Evolutionary conservation across 2,888 invertebrate genomes (phyloP), one percentile per base, ranked within the genome.

Genomic region (Ochropleura plecta): DNA sequence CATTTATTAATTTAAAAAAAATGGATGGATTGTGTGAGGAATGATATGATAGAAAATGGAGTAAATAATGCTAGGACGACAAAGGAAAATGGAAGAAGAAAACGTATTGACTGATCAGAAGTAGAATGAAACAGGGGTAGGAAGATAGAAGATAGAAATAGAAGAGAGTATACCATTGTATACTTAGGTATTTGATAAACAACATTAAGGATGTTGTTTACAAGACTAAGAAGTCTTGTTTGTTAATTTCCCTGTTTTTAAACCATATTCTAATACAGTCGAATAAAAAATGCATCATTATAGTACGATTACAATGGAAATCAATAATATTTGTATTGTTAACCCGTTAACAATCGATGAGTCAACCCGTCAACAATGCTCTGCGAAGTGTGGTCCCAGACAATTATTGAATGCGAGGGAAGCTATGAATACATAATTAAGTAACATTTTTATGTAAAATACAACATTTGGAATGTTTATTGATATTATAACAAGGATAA

Each of bases 291-390:
- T 70, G 51, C 48, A 57, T 51, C 44, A 62, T 70, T 51, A 46
- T 10, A 10, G 14, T 48, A 53, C 66, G 20, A 51, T 53, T 62
- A 49, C 68, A 75, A 66, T 70, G 5, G 51, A 9, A 68, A 62
- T 65, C 51, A 70, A 74, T 49, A 67, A 53, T 59, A 68, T 70
- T 65, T 65, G 44, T 72, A 72, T 76, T 82, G 85, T 82, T 59
- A 30, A 44, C 1, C 10, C 0, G 3, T 42, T 53, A 30, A 71
- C 82, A 81, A 81, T 70, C 49, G 66, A 18, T 76, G 65, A 66
- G 48, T 59, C 66, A 59, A 55, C 16, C 49, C 30, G 42, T 53
- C 49, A 63, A 42, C 40, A 12, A 53, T 65, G 69, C 18, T 60
- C 51, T 59, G 62, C 57, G 55, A 46, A 48, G 40, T 53, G 20